Base-by-base conservation (phyloP, 1,140 invertebrate genomes). In the Drosophila bocki region DNA sequence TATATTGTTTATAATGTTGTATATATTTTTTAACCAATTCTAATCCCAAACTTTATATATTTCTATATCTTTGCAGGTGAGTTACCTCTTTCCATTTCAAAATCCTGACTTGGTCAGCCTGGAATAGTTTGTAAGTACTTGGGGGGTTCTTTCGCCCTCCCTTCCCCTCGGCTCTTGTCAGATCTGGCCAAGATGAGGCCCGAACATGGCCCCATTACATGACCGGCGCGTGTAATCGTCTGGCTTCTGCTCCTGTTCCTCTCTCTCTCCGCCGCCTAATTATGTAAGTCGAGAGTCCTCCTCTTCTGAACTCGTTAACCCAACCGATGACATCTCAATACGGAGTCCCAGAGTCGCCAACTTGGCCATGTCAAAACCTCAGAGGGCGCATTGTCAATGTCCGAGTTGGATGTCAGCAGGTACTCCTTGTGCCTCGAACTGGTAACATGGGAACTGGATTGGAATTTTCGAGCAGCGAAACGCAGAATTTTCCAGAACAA, bases 341-440 rank as follows among this genome's bases (percentile, higher is more conserved):
- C 84, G 42, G 19, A 48, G 47, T 29, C 37, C 7, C 19, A 61
- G 26, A 50, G 64, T 57, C 51, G 41, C 41, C 70, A 42, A 68
- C 65, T 84, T 56, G 77, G 64, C 62, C 81, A 85, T 88, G 85
- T 90, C 85, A 88, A 78, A 78, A 57, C 70, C 68, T 59, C 83
- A 76, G 83, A 86, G 82, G 82, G 82, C 79, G 70, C 82, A 86
- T 82, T 86, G 82, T 86, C 82, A 86, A 87, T 88, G 84, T 87
- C 84, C 84, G 60, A 88, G 83, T 33, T 48, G 37, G 59, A 75
- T 86, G 82, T 86, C 82, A 85, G 67, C 74, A 51, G 60, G 50
- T 48, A 26, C 35, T 60, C 45, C 35, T 22, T 59, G 33, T 17
- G 9, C 26, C 15, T 12, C 26, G n/a, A 15, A 22, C 22, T 22